Conservation (phyloP, 2,113 vertebrate genomes). For the Daphoenositta chrysoptera region DNA sequence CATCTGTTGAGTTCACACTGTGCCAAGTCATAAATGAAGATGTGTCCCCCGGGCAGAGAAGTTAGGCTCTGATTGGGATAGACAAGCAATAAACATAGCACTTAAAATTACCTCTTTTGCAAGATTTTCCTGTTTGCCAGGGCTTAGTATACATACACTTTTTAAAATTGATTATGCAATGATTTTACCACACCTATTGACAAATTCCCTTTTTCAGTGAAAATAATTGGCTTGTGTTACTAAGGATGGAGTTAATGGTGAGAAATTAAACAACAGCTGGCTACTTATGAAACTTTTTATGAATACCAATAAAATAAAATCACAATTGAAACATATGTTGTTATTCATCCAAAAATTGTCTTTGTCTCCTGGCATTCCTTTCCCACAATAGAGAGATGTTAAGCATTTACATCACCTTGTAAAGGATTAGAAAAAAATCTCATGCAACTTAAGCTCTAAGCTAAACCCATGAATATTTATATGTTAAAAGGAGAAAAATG, state of each 20-base stretch:
- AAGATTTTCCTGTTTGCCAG: background rate
- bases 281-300: background rate
- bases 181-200: background rate
- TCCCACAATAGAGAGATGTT: background rate
- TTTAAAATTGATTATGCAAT: background rate
- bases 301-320: background rate
- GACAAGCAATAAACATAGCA: background rate
- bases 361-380: background rate
- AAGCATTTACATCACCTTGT: background rate
- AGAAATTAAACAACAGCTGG: background rate
- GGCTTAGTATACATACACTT: background rate
- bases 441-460: background rate
- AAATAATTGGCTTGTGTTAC: background rate
- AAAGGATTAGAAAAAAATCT: background rate
- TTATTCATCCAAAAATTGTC: background rate
- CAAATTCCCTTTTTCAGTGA: background rate
- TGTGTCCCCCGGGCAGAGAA: background rate
- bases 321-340: background rate
- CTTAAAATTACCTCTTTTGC: background rate
- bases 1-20: constrained; percentile 48
- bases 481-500: background rate
- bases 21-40: constrained; percentile 46
- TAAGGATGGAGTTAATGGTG: background rate
- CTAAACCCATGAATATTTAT: background rate
- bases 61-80: background rate